Evolutionary conservation across 2,888 invertebrate species (phyloP).

Genomic region (Idaea biselata): DNA sequence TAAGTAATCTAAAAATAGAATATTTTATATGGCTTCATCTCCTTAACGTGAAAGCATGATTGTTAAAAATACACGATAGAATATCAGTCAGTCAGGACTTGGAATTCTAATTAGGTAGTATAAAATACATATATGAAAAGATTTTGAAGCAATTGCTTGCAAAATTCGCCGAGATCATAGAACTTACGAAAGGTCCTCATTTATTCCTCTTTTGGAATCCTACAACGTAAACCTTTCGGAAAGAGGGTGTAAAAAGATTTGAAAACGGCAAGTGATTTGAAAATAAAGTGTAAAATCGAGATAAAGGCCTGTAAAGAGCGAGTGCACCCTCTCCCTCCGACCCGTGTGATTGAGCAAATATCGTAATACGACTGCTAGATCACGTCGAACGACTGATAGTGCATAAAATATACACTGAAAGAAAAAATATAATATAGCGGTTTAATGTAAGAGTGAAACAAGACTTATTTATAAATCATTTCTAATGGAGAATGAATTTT

Average conservation of each 20-base stretch:
- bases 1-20: too few species aligned
- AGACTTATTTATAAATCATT: neutral
- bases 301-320: neutral
- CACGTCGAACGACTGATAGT: neutral
- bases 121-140: too few species aligned
- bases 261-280: constrained; percentile 4
- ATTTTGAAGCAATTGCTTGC: too few species aligned
- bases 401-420: neutral
- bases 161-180: too few species aligned
- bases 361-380: neutral
- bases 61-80: too few species aligned
- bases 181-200: too few species aligned
- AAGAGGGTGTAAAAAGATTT: constrained; percentile 40
- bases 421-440: neutral
- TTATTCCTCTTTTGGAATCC: too few species aligned
- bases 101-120: too few species aligned
- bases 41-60: too few species aligned
- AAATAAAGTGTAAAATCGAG: neutral
- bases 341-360: constrained; percentile 1
- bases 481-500: too few species aligned
- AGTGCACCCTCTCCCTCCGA: constrained; percentile 1
- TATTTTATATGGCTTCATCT: too few species aligned
- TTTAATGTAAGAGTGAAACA: neutral
- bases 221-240: neutral
- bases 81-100: too few species aligned